Base-by-base conservation (phyloP, 2,113 vertebrate genomes). In the Pleuronectes platessa region DNA sequence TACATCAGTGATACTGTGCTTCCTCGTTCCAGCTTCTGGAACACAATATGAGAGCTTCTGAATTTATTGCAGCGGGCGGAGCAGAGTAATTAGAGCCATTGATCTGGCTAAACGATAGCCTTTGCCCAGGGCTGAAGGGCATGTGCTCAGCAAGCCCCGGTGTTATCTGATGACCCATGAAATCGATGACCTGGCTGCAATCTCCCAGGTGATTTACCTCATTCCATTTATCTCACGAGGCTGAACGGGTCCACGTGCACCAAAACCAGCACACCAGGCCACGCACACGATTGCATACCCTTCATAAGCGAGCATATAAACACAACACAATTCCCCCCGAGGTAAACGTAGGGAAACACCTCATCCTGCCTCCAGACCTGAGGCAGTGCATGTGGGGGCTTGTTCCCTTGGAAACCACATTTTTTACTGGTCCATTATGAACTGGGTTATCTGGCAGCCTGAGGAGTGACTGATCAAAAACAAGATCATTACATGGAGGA, bases 351-450 rank as follows among this genome's bases (percentile, higher is more conserved):
- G 80, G 78, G 75, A 87, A 85, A 84, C 74, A 85, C 71, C 80
- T 79, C 84, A 83, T 87, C 82, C 79, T 68, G 78, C 64, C 81
- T 73, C 40, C 61, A 73, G 78, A 79, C 83, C 68, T 83, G 21
- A 87, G 78, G 82, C 84, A 26, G 72, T 72, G 74, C 71, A 13
- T 89, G 79, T 72, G 70, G 74, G 77, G 76, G 72, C 86, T 87
- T 84, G 94, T 93, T 93, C 86, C 93, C 92, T 90, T 90, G 89
- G 91, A 92, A 93, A 94, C 92, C 79, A 85, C 83, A 88, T 84
- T 88, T 80, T 81, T 73, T 83, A 80, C 76, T 9, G 82, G 89
- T 85, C 89, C 82, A 79, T 89, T 88, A 91, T 90, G 89, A 89
- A 88, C 78, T 84, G 81, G 21, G 71, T 63, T 82, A 70, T 79